Evolutionary conservation across 2,888 invertebrate genomes (phyloP).

Genomic region (Pseudococcus viburni): DNA sequence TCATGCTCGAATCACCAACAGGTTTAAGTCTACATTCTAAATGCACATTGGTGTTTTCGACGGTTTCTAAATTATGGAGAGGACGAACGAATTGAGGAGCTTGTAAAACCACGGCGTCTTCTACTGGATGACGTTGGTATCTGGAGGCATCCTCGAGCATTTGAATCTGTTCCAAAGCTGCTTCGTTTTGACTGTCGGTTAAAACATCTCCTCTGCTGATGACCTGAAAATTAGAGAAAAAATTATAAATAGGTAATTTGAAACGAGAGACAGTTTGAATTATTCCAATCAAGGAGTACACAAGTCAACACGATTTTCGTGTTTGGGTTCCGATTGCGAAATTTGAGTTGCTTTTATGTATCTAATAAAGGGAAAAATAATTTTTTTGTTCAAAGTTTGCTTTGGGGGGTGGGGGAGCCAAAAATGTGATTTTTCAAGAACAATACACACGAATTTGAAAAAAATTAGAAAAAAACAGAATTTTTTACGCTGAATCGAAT

Average conservation of each 20-base stretch:
- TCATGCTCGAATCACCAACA: slow-evolving; percentile 92
- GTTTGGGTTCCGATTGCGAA: too few species aligned
- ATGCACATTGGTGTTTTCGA: slow-evolving; percentile 92
- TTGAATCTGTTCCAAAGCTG: slow-evolving; percentile 92
- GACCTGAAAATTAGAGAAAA: slow-evolving; percentile 71
- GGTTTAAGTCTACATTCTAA: slow-evolving; percentile 92
- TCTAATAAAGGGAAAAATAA: too few species aligned
- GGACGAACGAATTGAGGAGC: slow-evolving; percentile 90
- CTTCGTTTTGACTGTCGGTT: slow-evolving; percentile 92
- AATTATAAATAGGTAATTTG: background rate
- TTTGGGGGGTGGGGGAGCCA: too few species aligned
- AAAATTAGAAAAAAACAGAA: too few species aligned
- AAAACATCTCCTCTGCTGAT: slow-evolving; percentile 86
- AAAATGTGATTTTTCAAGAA: too few species aligned
- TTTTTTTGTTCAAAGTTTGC: too few species aligned
- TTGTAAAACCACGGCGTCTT: slow-evolving; percentile 87
- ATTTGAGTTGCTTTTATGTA: too few species aligned
- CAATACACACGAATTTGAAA: too few species aligned
- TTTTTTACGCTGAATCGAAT: too few species aligned
- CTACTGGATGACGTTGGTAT: slow-evolving; percentile 80
- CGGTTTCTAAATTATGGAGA: slow-evolving; percentile 89
- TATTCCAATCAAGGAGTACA: background rate
- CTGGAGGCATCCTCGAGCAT: slow-evolving; percentile 86
- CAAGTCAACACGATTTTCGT: too few species aligned
- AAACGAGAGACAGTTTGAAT: background rate